Evolutionary conservation across 2,797 vertebrate species (phyloP).

Genomic region (Cirrhinus mrigala): DNA sequence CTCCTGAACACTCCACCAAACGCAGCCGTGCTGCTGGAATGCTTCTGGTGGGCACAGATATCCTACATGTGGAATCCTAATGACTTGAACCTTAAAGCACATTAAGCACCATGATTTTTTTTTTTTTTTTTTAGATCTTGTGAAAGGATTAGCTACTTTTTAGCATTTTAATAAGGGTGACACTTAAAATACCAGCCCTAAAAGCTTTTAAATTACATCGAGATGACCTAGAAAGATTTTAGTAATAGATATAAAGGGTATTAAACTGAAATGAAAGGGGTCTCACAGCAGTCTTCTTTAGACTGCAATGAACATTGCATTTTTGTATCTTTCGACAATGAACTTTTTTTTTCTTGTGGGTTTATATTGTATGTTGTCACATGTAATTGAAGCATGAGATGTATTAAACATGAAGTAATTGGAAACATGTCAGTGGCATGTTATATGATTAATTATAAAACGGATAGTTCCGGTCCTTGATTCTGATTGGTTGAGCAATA

Average conservation of each 20-base stretch:
- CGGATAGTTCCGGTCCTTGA: too few species aligned
- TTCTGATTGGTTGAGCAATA: too few species aligned
- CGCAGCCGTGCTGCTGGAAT: constrained; percentile 31
- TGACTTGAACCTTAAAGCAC: constrained; percentile 25
- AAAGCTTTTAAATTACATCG: constrained; percentile 44
- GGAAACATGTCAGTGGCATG: constrained; percentile 1
- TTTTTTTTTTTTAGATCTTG: not conserved
- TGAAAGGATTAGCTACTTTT: constrained; percentile 12
- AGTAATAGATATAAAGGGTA: not conserved
- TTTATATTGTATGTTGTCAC: not conserved
- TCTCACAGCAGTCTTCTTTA: not conserved
- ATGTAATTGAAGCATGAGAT: not conserved
- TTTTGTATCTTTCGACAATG: not conserved
- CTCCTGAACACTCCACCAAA: constrained; percentile 40
- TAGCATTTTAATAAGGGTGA: constrained; percentile 44
- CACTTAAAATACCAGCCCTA: constrained; percentile 42
- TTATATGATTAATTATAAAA: too few species aligned
- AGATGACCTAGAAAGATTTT: constrained; percentile 48
- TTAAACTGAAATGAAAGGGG: not conserved
- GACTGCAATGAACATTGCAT: not conserved
- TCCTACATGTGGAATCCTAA: constrained; percentile 31
- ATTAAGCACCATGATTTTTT: constrained; percentile 8
- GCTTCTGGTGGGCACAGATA: constrained; percentile 28
- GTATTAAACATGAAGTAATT: not conserved
- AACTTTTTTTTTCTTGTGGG: not conserved